Conservation (phyloP, 1,140 invertebrate genomes). For the Ostrea denselamellosa region DNA sequence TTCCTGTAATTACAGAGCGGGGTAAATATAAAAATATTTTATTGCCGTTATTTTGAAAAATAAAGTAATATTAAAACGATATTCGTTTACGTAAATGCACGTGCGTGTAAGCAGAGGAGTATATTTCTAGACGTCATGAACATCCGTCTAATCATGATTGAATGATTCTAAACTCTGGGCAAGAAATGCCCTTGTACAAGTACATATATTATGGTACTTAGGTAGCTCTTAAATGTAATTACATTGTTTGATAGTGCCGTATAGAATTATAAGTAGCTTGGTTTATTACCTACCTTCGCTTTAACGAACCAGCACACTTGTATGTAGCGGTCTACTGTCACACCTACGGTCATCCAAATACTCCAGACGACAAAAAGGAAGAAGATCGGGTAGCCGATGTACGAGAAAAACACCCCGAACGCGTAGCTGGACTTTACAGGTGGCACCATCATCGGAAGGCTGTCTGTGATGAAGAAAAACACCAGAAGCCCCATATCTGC, state of each 20-base stretch:
- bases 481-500: constrained; percentile 64
- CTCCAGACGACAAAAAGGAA: constrained; percentile 66
- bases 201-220: no score
- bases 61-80: no score
- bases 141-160: no score
- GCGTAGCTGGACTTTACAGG: constrained; percentile 47
- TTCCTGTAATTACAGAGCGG: constrained; percentile 56
- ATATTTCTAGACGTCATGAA: no score
- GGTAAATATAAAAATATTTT: neutral
- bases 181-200: no score
- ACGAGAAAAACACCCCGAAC: constrained; percentile 67
- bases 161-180: no score
- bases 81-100: no score
- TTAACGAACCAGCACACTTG: constrained; percentile 69
- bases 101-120: no score
- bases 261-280: no score
- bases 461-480: constrained; percentile 67
- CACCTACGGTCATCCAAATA: constrained; percentile 72
- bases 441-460: constrained; percentile 58
- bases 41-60: no score
- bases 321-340: constrained; percentile 71
- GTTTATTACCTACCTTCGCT: constrained; percentile 61
- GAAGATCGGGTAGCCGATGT: constrained; percentile 68
- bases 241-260: no score
- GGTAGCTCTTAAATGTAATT: no score